Evolutionary conservation across 2,113 vertebrate species (phyloP).

Genomic region (Salvelinus alpinus): DNA sequence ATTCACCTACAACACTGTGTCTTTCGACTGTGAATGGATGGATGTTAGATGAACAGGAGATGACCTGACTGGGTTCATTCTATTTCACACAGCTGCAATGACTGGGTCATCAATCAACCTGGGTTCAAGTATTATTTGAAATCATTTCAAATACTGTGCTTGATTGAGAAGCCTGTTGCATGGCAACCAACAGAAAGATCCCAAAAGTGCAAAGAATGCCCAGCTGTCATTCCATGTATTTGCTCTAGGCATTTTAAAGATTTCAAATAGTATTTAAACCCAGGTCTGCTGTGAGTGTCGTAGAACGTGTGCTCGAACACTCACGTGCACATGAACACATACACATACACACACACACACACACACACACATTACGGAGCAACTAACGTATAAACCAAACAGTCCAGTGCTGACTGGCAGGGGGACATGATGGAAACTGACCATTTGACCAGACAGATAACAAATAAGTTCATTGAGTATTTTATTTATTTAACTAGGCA

Average conservation of each 20-base stretch:
- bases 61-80: neutral
- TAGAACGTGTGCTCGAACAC: too few species aligned
- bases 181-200: neutral
- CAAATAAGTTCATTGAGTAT: neutral
- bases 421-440: neutral
- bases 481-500: too few species aligned
- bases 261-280: neutral
- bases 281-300: neutral
- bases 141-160: too few species aligned
- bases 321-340: too few species aligned
- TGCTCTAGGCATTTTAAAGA: neutral
- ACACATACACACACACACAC: too few species aligned
- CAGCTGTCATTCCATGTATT: neutral
- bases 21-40: neutral
- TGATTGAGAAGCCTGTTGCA: neutral
- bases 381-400: slow-evolving; percentile 37
- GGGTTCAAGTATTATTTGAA: neutral
- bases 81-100: neutral
- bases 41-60: neutral
- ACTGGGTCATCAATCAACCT: neutral
- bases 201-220: too few species aligned
- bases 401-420: slow-evolving; percentile 6
- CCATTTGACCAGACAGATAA: neutral
- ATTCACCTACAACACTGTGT: neutral
- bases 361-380: slow-evolving; percentile 6